Conservation (phyloP, 2,888 invertebrate genomes). For the Apodemia duryi region DNA sequence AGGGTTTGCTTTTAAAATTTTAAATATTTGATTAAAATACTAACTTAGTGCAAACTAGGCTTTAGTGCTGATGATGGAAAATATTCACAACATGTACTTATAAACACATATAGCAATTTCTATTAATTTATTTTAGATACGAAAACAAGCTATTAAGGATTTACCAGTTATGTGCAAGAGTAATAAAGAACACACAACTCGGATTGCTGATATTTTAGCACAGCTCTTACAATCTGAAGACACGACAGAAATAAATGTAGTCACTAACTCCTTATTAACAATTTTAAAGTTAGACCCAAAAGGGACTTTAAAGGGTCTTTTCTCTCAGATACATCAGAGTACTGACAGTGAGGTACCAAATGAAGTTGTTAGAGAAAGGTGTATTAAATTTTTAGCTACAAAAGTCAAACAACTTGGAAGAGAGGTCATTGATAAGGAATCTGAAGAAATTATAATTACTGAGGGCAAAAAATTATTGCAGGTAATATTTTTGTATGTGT, state of each 20-base stretch:
- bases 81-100: too few relatives aligned
- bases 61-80: too few relatives aligned
- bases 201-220: conserved; percentile 94
- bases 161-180: conserved; percentile 93
- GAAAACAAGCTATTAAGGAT: conserved; percentile 96
- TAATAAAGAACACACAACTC: conserved; percentile 88
- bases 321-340: conserved; percentile 77
- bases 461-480: conserved; percentile 92
- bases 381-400: conserved; percentile 91
- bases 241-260: conserved; percentile 88
- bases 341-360: conserved; percentile 73
- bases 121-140: conserved; percentile 80
- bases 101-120: too few relatives aligned
- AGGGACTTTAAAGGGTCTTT: conserved; percentile 78
- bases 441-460: conserved; percentile 89
- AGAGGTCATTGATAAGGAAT: conserved; percentile 88
- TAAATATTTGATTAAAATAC: too few relatives aligned
- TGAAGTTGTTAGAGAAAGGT: conserved; percentile 89
- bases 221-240: conserved; percentile 95
- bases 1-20: too few relatives aligned
- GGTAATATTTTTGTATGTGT: conserved; percentile 55
- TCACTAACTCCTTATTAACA: conserved; percentile 89
- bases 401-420: conserved; percentile 90
- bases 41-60: too few relatives aligned
- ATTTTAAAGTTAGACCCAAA: conserved; percentile 87